Conservation (phyloP, 2,797 vertebrate species). For the Lagocephalus sceleratus region DNA sequence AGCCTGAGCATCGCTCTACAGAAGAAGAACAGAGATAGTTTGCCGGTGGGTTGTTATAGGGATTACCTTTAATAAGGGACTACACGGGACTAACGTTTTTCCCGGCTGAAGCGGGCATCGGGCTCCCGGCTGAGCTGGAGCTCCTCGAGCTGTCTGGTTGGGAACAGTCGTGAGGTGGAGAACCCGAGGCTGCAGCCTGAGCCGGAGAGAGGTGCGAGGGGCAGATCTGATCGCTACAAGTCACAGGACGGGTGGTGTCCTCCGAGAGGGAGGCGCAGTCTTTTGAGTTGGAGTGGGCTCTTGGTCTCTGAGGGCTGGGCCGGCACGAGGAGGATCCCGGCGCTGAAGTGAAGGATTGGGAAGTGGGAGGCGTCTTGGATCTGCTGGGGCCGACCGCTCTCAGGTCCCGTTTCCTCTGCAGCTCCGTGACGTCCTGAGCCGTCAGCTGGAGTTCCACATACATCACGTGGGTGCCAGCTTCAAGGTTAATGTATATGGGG, state of each 20-base stretch:
- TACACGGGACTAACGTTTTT: slow-evolving; percentile 74
- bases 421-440: slow-evolving; percentile 75
- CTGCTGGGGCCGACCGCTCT: slow-evolving; percentile 51
- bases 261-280: neutral
- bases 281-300: neutral
- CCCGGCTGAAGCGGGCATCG: slow-evolving; percentile 68
- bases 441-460: slow-evolving; percentile 93
- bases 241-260: slow-evolving; percentile 3
- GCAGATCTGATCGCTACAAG: neutral
- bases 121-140: slow-evolving; percentile 39
- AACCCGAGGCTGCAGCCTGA: slow-evolving; percentile 6
- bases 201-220: slow-evolving; percentile 1
- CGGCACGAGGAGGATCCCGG: slow-evolving; percentile 4
- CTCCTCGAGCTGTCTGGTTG: slow-evolving; percentile 26
- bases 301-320: slow-evolving; percentile 21
- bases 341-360: slow-evolving; percentile 28
- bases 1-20: slow-evolving; percentile 21
- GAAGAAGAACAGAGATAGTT: neutral
- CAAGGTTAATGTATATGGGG: slow-evolving; percentile 86
- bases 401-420: slow-evolving; percentile 41
- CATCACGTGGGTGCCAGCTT: slow-evolving; percentile 90
- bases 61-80: neutral
- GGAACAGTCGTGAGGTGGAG: slow-evolving; percentile 46
- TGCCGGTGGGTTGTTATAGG: no score
- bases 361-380: slow-evolving; percentile 30